These are phyloP conservation scores for Drosophila nr. perissopoda DNA, from an alignment of 2,888 invertebrate species.

Conservation along the genomic window DNA sequence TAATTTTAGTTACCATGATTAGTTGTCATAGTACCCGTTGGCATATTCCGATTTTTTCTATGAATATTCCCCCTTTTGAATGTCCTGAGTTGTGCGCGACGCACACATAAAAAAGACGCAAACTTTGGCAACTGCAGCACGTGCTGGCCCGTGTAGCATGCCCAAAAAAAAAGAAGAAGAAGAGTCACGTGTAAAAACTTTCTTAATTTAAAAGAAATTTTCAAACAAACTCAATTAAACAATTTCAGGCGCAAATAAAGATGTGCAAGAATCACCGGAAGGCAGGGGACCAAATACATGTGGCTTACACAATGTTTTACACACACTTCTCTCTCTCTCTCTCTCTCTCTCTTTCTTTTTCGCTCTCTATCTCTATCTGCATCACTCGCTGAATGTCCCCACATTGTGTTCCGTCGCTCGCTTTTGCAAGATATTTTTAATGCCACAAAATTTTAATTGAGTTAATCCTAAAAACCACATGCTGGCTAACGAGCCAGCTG, in stretches of 20 bases:
- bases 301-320: conserved; percentile 47
- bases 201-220: conserved; percentile 80
- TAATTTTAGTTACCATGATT: conserved; percentile 3
- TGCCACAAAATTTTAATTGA: conserved; percentile 79
- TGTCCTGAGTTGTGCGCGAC: conserved; percentile 27
- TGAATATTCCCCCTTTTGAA: conserved; percentile 59
- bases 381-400: not conserved
- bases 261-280: conserved; percentile 48
- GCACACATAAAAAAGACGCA: not conserved
- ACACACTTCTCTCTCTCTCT: conserved; percentile 1
- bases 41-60: conserved; percentile 49
- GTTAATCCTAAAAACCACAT: conserved; percentile 75
- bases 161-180: conserved; percentile 15
- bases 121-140: conserved; percentile 63
- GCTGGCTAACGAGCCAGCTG: conserved; percentile 76
- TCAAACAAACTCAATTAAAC: conserved; percentile 80
- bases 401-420: conserved; percentile 30
- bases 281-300: conserved; percentile 25
- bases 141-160: conserved; percentile 40
- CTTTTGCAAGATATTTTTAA: conserved; percentile 66
- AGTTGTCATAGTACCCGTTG: conserved; percentile 8
- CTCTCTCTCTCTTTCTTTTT: conserved; percentile 30
- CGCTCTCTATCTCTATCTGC: conserved; percentile 27
- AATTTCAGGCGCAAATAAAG: conserved; percentile 76
- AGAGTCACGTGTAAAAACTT: conserved; percentile 76